These are phyloP conservation scores for Pelosia muscerda DNA, from an alignment of 2,888 invertebrate genomes.

Conservation along the genomic window DNA sequence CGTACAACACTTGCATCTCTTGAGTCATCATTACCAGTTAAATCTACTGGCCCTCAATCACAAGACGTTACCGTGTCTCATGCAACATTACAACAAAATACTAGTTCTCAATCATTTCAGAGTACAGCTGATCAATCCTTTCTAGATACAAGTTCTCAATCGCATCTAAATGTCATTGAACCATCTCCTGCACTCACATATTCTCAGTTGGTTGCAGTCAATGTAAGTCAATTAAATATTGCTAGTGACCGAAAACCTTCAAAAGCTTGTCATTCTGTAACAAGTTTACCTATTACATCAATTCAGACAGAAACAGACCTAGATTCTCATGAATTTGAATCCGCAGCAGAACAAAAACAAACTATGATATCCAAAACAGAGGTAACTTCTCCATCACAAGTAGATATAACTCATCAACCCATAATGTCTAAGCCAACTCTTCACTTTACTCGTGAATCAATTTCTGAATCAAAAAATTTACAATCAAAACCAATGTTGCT, in stretches of 20 bases:
- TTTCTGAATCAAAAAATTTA: neutral
- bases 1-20: neutral
- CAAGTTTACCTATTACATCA: neutral
- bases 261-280: neutral
- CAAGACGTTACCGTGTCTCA: neutral
- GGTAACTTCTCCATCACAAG: neutral
- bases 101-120: neutral
- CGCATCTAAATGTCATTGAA: neutral
- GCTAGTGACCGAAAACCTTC: neutral
- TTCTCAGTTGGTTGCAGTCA: no score
- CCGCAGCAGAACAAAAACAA: neutral
- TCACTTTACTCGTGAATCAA: neutral
- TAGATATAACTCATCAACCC: neutral
- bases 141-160: neutral
- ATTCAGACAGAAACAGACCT: neutral
- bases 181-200: neutral
- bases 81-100: neutral
- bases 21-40: neutral
- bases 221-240: neutral
- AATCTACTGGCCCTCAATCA: neutral
- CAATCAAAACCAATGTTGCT: neutral
- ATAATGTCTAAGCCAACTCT: neutral
- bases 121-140: neutral
- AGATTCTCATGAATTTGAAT: slow-evolving; percentile 2
- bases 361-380: neutral